These are phyloP conservation scores for Orientallactaga bullata DNA, from an alignment of 2,113 vertebrate genomes.

Conservation along the genomic window DNA sequence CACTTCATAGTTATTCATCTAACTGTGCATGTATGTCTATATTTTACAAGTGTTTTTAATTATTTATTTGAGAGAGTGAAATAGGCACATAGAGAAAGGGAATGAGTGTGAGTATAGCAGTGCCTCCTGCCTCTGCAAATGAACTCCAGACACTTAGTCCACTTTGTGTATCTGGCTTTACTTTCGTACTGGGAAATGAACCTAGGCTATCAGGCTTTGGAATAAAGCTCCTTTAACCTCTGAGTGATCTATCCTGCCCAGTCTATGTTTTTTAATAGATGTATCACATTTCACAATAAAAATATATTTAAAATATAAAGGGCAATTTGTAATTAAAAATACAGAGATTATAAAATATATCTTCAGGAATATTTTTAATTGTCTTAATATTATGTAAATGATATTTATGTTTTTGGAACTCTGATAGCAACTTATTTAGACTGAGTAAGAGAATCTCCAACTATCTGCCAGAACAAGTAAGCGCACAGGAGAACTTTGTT, in stretches of 20 bases:
- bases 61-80: no score
- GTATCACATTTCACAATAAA: background rate
- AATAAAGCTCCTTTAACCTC: no score
- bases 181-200: no score
- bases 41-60: no score
- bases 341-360: no score
- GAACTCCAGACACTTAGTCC: no score
- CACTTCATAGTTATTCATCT: slow-evolving; percentile 1
- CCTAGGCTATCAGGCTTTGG: no score
- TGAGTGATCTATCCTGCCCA: no score
- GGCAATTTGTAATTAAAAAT: slow-evolving; percentile 23
- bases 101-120: no score
- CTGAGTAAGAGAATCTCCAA: background rate
- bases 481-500: background rate
- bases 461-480: background rate
- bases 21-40: background rate
- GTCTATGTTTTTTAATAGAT: background rate
- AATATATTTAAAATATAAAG: slow-evolving; percentile 8
- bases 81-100: no score
- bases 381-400: slow-evolving; percentile 13
- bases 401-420: slow-evolving; percentile 46
- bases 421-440: background rate
- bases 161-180: no score
- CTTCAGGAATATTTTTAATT: background rate
- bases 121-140: no score